Evolutionary conservation across 2,888 invertebrate genomes (phyloP), one percentile per base, ranked within the genome.

Genomic region (Nephrocerus scutellatus): DNA sequence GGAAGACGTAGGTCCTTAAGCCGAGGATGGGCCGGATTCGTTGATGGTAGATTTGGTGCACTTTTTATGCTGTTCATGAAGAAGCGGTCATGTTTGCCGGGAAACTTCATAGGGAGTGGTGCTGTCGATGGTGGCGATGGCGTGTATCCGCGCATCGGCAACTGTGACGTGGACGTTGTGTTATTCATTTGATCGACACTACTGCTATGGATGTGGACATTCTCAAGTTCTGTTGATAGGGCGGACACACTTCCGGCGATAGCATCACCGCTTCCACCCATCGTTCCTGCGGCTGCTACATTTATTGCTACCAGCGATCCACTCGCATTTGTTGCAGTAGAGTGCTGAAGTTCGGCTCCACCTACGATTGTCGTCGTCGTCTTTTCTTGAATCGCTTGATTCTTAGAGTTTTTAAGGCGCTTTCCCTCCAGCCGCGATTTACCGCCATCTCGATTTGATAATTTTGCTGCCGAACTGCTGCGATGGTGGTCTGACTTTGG

Each of bases 91-190:
- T 68, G 68, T 53, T 84, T 82, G 39, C 73, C 73, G 50, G 79
- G 81, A 68, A 86, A 87, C 66, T 87, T 87, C 44, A 82, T 78
- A 3, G 87, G 86, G 51, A 87, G 68, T 15, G 87, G 87, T 2
- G 86, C 86, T 14, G 86, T 87, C 42, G 87, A 85, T 39, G 87
- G 87, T 31, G 87, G 86, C 26, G 86, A 86, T 9, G 84, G 84
- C 4, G 84, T 83, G 50, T 82, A 84, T 23, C 82, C 82, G 20
- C 84, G 74, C 31, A 79, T 66, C 2, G 81, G 79, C 50, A 82
- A 60, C 54, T 80, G 77, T 35, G 77, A 76, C 36, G 73, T 72
- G 16, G 77, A 74, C 44, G 55, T 53, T 48, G 53, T 49, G 36
- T 75, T 74, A 41, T 70, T 68, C 47, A 63, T 61, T 33, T 63